Evolutionary conservation across 1,140 invertebrate species (phyloP).

Genomic region (Homarus americanus): DNA sequence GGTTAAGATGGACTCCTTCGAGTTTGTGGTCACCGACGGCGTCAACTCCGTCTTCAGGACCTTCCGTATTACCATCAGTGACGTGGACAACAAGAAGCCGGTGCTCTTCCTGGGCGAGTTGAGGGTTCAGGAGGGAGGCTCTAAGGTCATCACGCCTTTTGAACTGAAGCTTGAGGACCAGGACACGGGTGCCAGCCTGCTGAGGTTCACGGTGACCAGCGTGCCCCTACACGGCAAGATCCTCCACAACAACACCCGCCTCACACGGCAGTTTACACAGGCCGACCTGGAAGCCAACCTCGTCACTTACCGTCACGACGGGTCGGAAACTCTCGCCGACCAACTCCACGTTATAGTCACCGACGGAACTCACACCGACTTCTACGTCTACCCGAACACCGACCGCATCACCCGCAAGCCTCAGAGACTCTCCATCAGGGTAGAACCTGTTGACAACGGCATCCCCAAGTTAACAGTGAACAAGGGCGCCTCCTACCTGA

Average conservation of each 20-base stretch:
- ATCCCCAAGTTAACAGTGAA: constrained; percentile 77
- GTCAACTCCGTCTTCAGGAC: constrained; percentile 78
- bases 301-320: constrained; percentile 79
- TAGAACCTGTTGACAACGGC: constrained; percentile 78
- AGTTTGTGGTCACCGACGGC: constrained; percentile 79
- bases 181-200: constrained; percentile 77
- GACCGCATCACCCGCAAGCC: constrained; percentile 76
- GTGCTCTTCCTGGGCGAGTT: constrained; percentile 77
- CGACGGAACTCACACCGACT: constrained; percentile 78
- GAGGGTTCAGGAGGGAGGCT: constrained; percentile 77
- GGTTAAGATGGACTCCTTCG: constrained; percentile 79
- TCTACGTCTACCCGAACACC: constrained; percentile 77
- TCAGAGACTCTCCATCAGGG: constrained; percentile 77
- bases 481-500: constrained; percentile 24
- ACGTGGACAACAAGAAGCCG: constrained; percentile 79
- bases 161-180: constrained; percentile 78
- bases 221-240: constrained; percentile 78
- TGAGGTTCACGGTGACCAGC: constrained; percentile 77
- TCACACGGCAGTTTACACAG: constrained; percentile 77
- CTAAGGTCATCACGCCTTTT: constrained; percentile 78
- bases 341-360: constrained; percentile 77
- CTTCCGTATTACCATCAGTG: constrained; percentile 78
- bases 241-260: constrained; percentile 76
- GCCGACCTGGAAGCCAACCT: constrained; percentile 77
- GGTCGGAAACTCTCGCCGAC: constrained; percentile 77